Base-by-base conservation (phyloP, 2,888 invertebrate species). In the Megaustenia siamemsis region DNA sequence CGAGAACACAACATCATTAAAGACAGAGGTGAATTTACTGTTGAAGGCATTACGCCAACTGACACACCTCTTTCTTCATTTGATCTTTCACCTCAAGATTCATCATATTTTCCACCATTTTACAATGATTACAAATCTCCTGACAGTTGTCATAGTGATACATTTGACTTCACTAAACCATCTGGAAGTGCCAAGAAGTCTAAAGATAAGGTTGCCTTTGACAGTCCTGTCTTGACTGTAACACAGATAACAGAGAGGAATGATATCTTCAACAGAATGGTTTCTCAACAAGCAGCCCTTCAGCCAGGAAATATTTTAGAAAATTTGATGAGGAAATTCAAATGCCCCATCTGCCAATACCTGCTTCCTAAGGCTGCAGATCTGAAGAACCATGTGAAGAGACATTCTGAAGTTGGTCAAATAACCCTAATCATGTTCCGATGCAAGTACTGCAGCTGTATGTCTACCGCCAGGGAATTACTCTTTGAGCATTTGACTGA, bases 401-500 rank as follows among this genome's bases (percentile, higher is more conserved):
- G 86, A n/a, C 88, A 88, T 73, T 85, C 87, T n/a, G 86, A 88
- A 71, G 83, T 87, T 38, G 88, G 88, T 24, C 87, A 87, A 71
- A 87, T 88, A 66, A 87, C 88, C 5, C 60, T 88, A 56, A 82
- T 86, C 24, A 86, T 88, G 75, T 87, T 88, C 60, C 82, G 87
- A 21, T 88, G 88, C 81, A 87, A 85, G 45, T 88, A 88, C 53
- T 88, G 88, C 83, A 87, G 87, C 45, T 86, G 86, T 35, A 86
- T 87, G 60, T 88, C 88, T 32, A 88, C 88, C 15, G 87, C 88
- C 28, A 82, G 87, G 69, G 86, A 87, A n/a, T 75, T 88, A 24
- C 85, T 90, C 21, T 87, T 86, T 38, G 87, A 86, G 15, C 90
- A 90, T 56, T 80, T 90, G 38, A 82, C 79, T 78, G 88, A 88